A percentile compares a stretch with the other conserved stretches of the same genome.
Evolutionary conservation across 1,140 invertebrate genomes (phyloP).

Genomic region (Drepana arcuata): DNA sequence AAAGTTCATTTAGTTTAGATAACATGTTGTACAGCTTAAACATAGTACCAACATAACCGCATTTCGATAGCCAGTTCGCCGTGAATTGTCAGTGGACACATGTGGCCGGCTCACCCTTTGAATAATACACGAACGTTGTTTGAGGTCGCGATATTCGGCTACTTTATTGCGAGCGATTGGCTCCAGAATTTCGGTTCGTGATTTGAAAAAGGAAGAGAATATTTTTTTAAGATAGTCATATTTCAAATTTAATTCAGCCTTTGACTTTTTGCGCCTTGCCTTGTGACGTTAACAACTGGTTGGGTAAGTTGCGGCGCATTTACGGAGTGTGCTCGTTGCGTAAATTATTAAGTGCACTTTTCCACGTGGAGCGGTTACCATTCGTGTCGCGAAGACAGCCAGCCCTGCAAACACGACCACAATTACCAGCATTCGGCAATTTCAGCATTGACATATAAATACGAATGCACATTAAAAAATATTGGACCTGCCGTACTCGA

Average conservation of each 20-base stretch:
- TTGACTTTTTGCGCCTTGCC: neutral
- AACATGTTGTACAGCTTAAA: neutral
- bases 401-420: neutral
- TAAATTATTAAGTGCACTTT: conserved; percentile 60
- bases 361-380: conserved; percentile 19
- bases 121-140: conserved; percentile 55
- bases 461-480: neutral
- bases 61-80: conserved; percentile 17
- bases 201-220: conserved; percentile 17
- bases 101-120: conserved; percentile 37
- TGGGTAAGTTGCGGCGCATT: conserved; percentile 22
- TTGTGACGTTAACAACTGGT: neutral
- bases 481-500: too few relatives aligned
- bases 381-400: neutral
- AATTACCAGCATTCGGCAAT: too few relatives aligned
- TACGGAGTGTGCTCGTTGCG: conserved; percentile 27
- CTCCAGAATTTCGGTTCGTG: conserved; percentile 19
- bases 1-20: neutral
- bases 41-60: neutral
- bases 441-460: too few relatives aligned
- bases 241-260: neutral
- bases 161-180: conserved; percentile 58
- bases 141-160: conserved; percentile 41
- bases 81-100: conserved; percentile 51
- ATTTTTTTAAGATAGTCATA: neutral